Evolutionary conservation across 2,888 invertebrate genomes (phyloP).

Genomic region (Athalia cordata): DNA sequence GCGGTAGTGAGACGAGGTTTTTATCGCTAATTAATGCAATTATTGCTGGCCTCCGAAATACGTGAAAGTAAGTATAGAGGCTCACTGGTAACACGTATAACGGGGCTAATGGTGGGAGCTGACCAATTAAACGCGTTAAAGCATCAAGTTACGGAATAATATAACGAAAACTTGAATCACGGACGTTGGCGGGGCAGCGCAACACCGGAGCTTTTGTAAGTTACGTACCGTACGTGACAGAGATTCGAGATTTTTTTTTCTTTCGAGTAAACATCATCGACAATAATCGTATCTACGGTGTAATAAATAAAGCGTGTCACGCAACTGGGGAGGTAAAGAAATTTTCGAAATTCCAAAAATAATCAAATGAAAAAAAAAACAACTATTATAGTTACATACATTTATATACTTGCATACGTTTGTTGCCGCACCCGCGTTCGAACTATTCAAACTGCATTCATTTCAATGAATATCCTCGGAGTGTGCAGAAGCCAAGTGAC

Average conservation of each 20-base stretch:
- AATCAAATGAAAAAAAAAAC: too few relatives aligned
- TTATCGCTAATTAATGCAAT: constrained; percentile 35
- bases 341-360: too few relatives aligned
- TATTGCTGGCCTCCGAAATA: constrained; percentile 3
- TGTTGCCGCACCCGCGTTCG: too few relatives aligned
- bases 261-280: background rate
- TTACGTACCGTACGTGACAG: constrained; percentile 9
- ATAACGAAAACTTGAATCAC: constrained; percentile 31
- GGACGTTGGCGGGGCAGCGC: background rate
- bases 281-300: background rate
- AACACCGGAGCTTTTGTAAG: too few relatives aligned
- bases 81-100: background rate
- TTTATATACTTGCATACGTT: too few relatives aligned
- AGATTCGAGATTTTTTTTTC: constrained; percentile 7
- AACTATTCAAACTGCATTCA: too few relatives aligned
- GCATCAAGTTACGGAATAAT: constrained; percentile 39
- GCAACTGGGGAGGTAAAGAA: too few relatives aligned
- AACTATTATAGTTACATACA: too few relatives aligned
- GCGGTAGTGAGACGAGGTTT: background rate
- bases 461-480: background rate
- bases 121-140: constrained; percentile 41
- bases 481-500: background rate
- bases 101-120: constrained; percentile 17
- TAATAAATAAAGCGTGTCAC: too few relatives aligned
- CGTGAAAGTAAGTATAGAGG: background rate